Evolutionary conservation across 2,888 invertebrate species (phyloP).

Genomic region (Nephrotoma flavescens): DNA sequence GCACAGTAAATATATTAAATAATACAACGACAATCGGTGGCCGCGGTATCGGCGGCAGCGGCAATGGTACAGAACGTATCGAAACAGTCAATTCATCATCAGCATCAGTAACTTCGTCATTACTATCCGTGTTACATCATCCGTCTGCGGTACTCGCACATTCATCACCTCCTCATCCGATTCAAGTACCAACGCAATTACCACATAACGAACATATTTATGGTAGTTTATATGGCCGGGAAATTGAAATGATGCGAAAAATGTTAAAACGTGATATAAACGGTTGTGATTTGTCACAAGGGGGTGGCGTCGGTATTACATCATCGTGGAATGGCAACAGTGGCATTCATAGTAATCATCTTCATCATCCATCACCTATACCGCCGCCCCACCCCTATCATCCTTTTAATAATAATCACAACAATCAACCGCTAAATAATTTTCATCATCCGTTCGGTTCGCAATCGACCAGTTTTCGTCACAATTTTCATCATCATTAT

Average conservation of each 20-base stretch:
- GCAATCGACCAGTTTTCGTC: background rate
- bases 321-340: background rate
- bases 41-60: background rate
- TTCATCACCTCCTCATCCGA: background rate
- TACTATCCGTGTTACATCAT: background rate
- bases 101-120: background rate
- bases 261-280: slow-evolving; percentile 7
- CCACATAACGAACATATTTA: slow-evolving; percentile 7
- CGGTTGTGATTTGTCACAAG: background rate
- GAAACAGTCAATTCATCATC: background rate
- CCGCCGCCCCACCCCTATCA: background rate
- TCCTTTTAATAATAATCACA: background rate
- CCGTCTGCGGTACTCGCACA: background rate
- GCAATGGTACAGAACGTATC: background rate
- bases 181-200: background rate
- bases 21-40: background rate
- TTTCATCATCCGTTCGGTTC: background rate
- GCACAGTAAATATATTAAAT: background rate
- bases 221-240: slow-evolving; percentile 9
- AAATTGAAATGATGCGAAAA: slow-evolving; percentile 11
- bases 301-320: background rate
- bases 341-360: background rate
- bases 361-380: background rate
- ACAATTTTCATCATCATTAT: background rate
- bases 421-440: background rate